Percentiles rank a stretch among this genome's conserved stretches.
Evolutionary conservation across 2,888 invertebrate genomes (phyloP).

Genomic region (Belgica antarctica): DNA sequence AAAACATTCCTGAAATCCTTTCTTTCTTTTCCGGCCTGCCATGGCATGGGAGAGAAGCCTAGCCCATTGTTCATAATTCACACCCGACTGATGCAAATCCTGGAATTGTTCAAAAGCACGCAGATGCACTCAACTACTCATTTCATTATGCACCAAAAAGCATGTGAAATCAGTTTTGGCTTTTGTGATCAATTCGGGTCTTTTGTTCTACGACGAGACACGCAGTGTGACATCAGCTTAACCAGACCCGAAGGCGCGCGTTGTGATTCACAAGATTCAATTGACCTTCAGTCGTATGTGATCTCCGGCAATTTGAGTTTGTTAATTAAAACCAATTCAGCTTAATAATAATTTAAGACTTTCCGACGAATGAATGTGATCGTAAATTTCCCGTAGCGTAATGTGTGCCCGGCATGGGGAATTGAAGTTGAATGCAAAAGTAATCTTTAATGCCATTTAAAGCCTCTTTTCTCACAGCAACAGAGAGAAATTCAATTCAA

Average conservation of each 20-base stretch:
- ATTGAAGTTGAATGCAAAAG: slow-evolving; percentile 25
- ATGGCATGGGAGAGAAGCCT: not conserved
- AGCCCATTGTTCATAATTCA: slow-evolving; percentile 11
- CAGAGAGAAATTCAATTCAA: slow-evolving; percentile 36
- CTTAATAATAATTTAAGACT: slow-evolving; percentile 3
- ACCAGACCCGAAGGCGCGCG: not conserved
- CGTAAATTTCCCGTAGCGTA: slow-evolving; percentile 29
- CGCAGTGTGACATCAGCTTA: not conserved
- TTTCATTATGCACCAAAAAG: slow-evolving; percentile 12
- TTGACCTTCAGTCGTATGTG: slow-evolving; percentile 36
- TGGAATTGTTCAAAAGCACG: slow-evolving; percentile 24
- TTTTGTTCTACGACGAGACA: not conserved
- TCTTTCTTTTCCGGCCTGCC: not conserved
- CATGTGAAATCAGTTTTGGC: slow-evolving; percentile 20
- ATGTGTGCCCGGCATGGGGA: not conserved
- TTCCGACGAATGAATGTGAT: slow-evolving; percentile 25
- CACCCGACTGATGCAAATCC: slow-evolving; percentile 3
- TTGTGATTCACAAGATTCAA: slow-evolving; percentile 8
- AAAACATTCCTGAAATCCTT: not conserved
- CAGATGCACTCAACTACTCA: slow-evolving; percentile 38
- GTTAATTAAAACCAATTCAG: slow-evolving; percentile 32
- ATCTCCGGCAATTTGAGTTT: not conserved
- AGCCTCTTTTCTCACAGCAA: not conserved
- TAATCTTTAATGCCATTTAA: slow-evolving; percentile 26
- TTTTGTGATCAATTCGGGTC: not conserved